phyloP scores from a whole-genome alignment of 1,140 invertebrate genomes.

The Aporrectodea caliginosa region DNA sequence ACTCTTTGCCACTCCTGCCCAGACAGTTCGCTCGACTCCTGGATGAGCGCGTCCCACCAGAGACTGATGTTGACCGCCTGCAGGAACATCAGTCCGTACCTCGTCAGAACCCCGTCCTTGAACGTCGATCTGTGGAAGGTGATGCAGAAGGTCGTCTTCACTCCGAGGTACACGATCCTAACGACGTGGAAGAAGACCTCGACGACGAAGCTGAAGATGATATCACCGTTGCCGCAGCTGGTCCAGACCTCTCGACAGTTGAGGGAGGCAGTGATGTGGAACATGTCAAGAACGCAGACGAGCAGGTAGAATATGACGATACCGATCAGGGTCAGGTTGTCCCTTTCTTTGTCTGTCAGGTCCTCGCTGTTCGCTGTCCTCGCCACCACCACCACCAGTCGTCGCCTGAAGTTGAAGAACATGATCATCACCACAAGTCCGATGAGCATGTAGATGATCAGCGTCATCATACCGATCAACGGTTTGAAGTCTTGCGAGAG shows the following conservation, averaged over 20 bases:
- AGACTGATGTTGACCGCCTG: neutral
- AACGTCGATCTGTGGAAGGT: neutral
- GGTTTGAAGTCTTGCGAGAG: too few relatives aligned
- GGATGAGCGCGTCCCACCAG: slow-evolving; percentile 10
- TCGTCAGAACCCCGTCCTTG: neutral
- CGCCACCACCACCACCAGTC: neutral
- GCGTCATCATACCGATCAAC: neutral
- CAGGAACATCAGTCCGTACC: slow-evolving; percentile 12
- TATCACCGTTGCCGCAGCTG: neutral
- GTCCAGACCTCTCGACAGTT: neutral
- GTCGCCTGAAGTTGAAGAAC: too few relatives aligned
- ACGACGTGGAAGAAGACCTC: neutral
- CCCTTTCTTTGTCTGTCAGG: neutral
- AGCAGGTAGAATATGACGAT: slow-evolving; percentile 17
- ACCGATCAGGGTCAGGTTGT: slow-evolving; percentile 1
- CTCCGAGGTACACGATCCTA: neutral
- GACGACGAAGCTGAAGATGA: too few relatives aligned
- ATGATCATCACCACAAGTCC: neutral
- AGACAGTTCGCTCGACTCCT: too few relatives aligned
- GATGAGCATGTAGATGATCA: neutral
- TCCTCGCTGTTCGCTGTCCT: neutral
- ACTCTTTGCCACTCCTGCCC: too few relatives aligned
- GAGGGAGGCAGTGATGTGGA: neutral
- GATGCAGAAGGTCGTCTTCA: slow-evolving; percentile 5
- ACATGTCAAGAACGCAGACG: neutral